These are phyloP conservation scores for Otolemur garnettii DNA, from an alignment of 2,113 vertebrate genomes.

Conservation along the genomic window DNA sequence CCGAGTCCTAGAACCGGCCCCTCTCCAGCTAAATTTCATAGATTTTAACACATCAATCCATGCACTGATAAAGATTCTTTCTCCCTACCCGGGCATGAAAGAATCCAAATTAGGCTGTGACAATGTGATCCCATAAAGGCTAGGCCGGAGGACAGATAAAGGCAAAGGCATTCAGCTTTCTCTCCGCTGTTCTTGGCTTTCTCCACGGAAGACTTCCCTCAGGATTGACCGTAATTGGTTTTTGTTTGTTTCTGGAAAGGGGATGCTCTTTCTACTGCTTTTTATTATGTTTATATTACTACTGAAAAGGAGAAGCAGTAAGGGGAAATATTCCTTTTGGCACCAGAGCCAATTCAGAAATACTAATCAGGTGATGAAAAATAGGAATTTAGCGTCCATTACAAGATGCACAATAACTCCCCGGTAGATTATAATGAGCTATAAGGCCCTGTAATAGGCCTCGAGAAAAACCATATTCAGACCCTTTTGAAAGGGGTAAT, in stretches of 20 bases:
- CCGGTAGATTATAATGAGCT: conserved; percentile 72
- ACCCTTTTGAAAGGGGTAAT: conserved; percentile 71
- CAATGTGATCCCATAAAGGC: conserved; percentile 56
- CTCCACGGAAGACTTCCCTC: conserved; percentile 76
- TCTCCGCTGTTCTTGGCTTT: conserved; percentile 72
- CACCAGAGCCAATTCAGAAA: conserved; percentile 78
- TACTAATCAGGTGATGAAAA: conserved; percentile 81
- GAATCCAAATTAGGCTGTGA: conserved; percentile 51
- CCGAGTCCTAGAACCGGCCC: background rate
- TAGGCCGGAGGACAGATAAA: conserved; percentile 75
- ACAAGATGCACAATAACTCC: conserved; percentile 76
- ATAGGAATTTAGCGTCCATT: conserved; percentile 76
- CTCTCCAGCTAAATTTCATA: conserved; percentile 54
- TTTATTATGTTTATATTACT: conserved; percentile 81
- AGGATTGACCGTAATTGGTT: conserved; percentile 80
- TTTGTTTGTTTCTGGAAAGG: conserved; percentile 81
- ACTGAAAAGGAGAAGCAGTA: conserved; percentile 74
- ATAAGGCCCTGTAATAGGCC: conserved; percentile 71
- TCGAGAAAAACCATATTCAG: conserved; percentile 74
- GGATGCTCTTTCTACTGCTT: conserved; percentile 71
- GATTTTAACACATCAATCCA: conserved; percentile 72
- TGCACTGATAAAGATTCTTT: conserved; percentile 57
- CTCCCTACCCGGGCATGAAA: conserved; percentile 59
- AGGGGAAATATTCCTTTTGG: conserved; percentile 76
- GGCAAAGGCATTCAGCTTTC: conserved; percentile 69